Base-by-base conservation (phyloP, 2,797 vertebrate genomes). In the Apodemus agrarius region DNA sequence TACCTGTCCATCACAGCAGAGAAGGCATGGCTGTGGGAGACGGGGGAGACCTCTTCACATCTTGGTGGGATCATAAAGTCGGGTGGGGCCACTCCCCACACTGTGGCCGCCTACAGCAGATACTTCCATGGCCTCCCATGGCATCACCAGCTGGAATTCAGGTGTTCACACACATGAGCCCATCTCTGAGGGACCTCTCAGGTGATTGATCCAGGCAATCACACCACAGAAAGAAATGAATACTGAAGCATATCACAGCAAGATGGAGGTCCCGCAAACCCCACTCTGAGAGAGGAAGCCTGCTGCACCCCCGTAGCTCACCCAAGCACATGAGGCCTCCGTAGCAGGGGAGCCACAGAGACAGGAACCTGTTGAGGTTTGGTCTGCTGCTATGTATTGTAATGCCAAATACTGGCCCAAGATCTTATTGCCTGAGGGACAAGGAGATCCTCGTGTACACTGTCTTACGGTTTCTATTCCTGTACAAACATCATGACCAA, bases 201-300 rank as follows among this genome's bases (percentile, higher is more conserved):
- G 6, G 46, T 49, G 46, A 49, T 49, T 37, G 24, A 84, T 43
- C 26, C 12, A 46, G 24, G 43, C 59, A 37, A 40, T 19, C 40
- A 63, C n/a, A 63, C 37, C n/a, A 43, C 26, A 43, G 57, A 65
- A 59, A 86, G 21, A 40, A 22, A 29, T 9, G 6, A 31, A 17
- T 7, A 12, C 14, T 9, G 7, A 4, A 3, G 0, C 6, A 3
- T 0, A 2, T 34, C 22, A 24, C 22, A 21, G 7, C 31, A 21
- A 75, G 2, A 1, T 26, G 29, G 52, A 49, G 11, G 29, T 22
- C 21, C 21, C 12, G 0, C 31, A 46, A 46, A n/a, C 75, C 19
- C 13, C 26, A 26, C 0, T 3, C 16, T 14, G 5, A n/a, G 40
- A 40, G 16, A 89, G 26, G 26, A 61, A 29, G 26, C 14, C 61